A percentile compares a stretch with the other conserved stretches of the same genome.
Evolutionary conservation across 2,113 vertebrate species (phyloP).

Genomic region (Pipa parva): DNA sequence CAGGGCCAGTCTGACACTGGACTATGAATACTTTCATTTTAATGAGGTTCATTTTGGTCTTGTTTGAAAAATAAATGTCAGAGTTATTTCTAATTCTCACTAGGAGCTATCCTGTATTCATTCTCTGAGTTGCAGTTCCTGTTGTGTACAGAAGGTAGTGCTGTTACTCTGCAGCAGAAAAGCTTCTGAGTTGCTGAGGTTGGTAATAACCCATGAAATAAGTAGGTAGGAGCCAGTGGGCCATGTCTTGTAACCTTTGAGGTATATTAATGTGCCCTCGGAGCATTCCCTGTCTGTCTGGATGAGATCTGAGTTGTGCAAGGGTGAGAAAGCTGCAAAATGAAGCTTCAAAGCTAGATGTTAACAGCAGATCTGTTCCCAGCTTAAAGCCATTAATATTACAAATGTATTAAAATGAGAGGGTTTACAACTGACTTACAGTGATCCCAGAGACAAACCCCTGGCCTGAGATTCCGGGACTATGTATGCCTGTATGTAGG

Average conservation of each 20-base stretch:
- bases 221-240: slow-evolving; percentile 38
- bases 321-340: slow-evolving; percentile 43
- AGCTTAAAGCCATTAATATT: slow-evolving; percentile 39
- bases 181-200: slow-evolving; percentile 1
- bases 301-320: slow-evolving; percentile 40
- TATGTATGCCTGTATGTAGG: too few species aligned
- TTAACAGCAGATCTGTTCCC: slow-evolving; percentile 28
- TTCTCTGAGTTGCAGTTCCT: slow-evolving; percentile 21
- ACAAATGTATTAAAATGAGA: slow-evolving; percentile 22
- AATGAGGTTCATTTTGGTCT: too few species aligned
- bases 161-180: not conserved
- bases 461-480: not conserved
- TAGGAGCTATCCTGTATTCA: too few species aligned
- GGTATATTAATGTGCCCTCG: slow-evolving; percentile 41
- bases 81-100: too few species aligned
- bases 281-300: slow-evolving; percentile 41
- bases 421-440: slow-evolving; percentile 12
- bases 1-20: too few species aligned
- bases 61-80: too few species aligned
- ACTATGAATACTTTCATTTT: too few species aligned
- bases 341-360: slow-evolving; percentile 40
- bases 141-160: slow-evolving; percentile 18
- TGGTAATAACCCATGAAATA: slow-evolving; percentile 40
- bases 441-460: not conserved
- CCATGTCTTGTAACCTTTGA: slow-evolving; percentile 44